phyloP scores from a whole-genome alignment of 2,888 invertebrate species.

The Lepidocyrtoides sp. region DNA sequence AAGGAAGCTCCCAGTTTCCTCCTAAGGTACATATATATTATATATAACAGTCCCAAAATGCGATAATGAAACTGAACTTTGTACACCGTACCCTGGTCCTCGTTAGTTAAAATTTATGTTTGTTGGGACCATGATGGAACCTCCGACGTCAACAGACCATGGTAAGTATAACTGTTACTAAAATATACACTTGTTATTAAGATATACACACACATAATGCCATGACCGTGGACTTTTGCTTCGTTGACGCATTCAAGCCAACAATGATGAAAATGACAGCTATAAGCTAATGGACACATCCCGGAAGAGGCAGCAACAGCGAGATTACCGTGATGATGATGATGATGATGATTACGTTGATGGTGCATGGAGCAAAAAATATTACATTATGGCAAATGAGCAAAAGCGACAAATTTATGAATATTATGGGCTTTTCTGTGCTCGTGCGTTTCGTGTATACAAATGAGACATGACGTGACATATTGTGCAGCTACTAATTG shows the following conservation, averaged over 20 bases:
- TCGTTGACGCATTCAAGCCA: conserved; percentile 20
- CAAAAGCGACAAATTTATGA: conserved; percentile 28
- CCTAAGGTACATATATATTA: neutral
- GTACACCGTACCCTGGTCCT: no score
- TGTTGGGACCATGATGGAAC: neutral
- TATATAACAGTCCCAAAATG: no score
- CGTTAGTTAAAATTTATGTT: no score
- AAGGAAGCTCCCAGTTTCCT: no score
- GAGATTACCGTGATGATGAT: neutral
- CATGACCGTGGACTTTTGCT: neutral
- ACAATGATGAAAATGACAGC: conserved; percentile 55
- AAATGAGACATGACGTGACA: conserved; percentile 31
- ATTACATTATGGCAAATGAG: neutral
- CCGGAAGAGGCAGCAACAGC: conserved; percentile 60
- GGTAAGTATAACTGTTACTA: no score
- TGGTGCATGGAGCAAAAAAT: neutral
- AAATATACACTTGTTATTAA: neutral
- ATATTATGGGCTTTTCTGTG: neutral
- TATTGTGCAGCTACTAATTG: conserved; percentile 10
- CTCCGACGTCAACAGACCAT: no score
- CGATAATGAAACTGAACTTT: no score
- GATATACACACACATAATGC: neutral
- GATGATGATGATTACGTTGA: neutral
- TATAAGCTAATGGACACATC: conserved; percentile 69
- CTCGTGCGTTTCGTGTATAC: neutral